These are phyloP conservation scores for Ibycter americanus DNA, from an alignment of 2,797 vertebrate genomes.

Conservation along the genomic window DNA sequence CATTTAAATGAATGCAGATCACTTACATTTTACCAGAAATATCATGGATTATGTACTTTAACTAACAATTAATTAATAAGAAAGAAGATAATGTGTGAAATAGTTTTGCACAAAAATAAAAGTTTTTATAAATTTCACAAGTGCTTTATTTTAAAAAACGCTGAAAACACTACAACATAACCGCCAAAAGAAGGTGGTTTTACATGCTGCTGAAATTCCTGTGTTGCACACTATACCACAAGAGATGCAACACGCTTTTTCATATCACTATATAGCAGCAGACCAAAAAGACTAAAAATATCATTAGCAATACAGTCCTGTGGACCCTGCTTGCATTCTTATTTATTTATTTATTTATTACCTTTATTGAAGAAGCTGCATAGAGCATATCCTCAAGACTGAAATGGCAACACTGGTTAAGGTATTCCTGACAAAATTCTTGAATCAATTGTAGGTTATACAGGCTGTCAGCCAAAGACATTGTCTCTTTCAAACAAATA, in stretches of 20 bases:
- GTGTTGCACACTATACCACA: neutral
- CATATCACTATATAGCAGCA: neutral
- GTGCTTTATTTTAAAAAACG: neutral
- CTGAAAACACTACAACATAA: neutral
- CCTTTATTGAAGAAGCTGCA: conserved; percentile 92
- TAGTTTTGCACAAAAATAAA: neutral
- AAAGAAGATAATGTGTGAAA: neutral
- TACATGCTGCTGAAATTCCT: neutral
- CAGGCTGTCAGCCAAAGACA: conserved; percentile 92
- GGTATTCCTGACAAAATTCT: conserved; percentile 94
- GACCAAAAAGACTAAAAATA: neutral
- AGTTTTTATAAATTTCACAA: neutral
- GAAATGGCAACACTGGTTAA: conserved; percentile 95
- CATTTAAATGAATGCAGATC: neutral
- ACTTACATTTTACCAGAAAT: neutral
- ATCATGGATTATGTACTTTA: neutral
- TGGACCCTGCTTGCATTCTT: neutral
- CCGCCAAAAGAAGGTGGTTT: neutral
- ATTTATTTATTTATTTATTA: conserved; percentile 57
- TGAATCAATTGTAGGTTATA: conserved; percentile 95
- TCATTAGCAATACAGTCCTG: neutral
- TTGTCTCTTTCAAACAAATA: conserved; percentile 93
- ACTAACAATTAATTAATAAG: neutral
- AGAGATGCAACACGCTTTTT: neutral
- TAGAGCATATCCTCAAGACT: conserved; percentile 97